Evolutionary conservation across 2,888 invertebrate species (phyloP).

Genomic region (Tortrix viridana): DNA sequence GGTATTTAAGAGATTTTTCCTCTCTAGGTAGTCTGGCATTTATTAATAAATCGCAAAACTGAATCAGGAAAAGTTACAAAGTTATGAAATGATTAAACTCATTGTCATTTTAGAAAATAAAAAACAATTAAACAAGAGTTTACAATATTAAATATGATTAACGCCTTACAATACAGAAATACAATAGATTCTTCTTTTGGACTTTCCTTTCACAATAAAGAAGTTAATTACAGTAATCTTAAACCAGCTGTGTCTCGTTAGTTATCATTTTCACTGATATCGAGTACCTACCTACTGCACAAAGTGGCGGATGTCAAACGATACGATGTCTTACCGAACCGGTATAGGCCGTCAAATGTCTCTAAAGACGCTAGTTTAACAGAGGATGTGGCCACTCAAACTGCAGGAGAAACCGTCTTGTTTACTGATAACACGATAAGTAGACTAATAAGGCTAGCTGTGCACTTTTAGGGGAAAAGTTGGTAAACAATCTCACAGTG

Average conservation of each 20-base stretch:
- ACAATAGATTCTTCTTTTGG: no score
- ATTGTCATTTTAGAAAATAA: no score
- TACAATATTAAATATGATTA: no score
- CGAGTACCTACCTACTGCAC: slow-evolving; percentile 8
- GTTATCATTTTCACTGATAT: slow-evolving; percentile 8
- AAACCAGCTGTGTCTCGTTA: neutral
- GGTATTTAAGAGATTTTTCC: slow-evolving; percentile 4
- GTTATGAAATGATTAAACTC: neutral
- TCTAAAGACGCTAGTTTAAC: neutral
- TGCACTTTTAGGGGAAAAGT: neutral
- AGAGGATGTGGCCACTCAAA: slow-evolving; percentile 5
- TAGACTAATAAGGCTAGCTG: neutral
- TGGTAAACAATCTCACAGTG: no score
- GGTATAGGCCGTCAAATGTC: slow-evolving; percentile 4
- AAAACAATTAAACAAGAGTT: no score
- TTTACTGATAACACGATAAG: slow-evolving; percentile 3
- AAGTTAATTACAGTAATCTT: neutral
- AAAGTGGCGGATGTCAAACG: slow-evolving; percentile 5
- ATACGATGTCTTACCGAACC: neutral
- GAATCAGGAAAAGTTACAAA: neutral
- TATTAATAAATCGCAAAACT: neutral
- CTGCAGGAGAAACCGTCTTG: neutral
- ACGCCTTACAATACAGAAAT: no score
- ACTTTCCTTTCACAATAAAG: neutral
- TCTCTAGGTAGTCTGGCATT: slow-evolving; percentile 2